Evolutionary conservation across 1,140 invertebrate species (phyloP).

Genomic region (Saccostrea glomerata): DNA sequence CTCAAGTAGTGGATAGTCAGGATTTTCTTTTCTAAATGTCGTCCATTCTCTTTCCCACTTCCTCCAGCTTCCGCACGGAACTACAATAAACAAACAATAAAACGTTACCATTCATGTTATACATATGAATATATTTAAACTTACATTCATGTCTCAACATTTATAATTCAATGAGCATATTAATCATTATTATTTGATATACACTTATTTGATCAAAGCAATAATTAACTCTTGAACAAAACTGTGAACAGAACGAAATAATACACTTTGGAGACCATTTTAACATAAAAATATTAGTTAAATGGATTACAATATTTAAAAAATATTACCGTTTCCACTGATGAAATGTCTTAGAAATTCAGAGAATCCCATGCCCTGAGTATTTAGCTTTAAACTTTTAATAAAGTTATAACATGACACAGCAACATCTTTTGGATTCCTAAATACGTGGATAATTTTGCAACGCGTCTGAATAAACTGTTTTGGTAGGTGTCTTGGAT

Average conservation of each 20-base stretch:
- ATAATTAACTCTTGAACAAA: not conserved
- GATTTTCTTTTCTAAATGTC: not conserved
- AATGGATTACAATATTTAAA: not conserved
- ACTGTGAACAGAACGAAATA: too few species aligned
- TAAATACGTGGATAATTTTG: not conserved
- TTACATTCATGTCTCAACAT: not conserved
- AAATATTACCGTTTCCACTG: not conserved
- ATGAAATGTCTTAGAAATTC: not conserved
- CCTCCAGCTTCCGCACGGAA: not conserved
- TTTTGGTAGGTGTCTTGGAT: conserved; percentile 7
- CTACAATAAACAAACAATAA: not conserved
- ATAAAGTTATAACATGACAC: not conserved
- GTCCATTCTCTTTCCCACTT: not conserved
- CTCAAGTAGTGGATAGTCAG: not conserved
- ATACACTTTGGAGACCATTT: not conserved
- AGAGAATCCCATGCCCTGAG: not conserved
- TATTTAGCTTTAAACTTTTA: not conserved
- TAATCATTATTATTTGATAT: not conserved
- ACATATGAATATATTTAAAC: not conserved
- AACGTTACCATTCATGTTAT: not conserved
- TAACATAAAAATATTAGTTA: not conserved
- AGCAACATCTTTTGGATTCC: conserved; percentile 34
- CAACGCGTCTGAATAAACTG: not conserved
- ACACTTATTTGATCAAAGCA: not conserved
- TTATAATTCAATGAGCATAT: not conserved